Base-by-base conservation (phyloP, 2,113 vertebrate genomes). In the Albula goreensis region DNA sequence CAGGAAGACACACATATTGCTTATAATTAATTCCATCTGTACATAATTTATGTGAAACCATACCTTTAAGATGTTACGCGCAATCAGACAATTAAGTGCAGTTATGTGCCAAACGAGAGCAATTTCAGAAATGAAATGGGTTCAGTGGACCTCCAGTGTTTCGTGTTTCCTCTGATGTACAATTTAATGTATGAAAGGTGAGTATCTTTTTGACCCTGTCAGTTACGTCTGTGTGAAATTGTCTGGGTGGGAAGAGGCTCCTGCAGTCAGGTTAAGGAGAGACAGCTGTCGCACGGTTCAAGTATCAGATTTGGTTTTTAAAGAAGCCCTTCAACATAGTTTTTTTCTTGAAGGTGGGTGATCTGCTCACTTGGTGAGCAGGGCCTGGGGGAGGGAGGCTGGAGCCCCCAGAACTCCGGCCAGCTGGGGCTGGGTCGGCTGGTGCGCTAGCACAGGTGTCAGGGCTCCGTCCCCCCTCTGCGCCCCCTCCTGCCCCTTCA, bases 11-110 rank as follows among this genome's bases (percentile, higher is more conserved):
- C 77, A 66, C 52, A 60, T 52, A 53, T 12, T 56, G 53, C 12
- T n/a, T 57, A 10, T 87, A 63, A 6, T 66, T 41, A 41, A 41
- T 41, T 1, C 31, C 31, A 41, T 78, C 63, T 63, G 50, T 2
- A 60, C 41, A 84, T 49, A 83, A 83, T 50, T 13, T 25, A 25
- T 31, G 19, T 48, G 66, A 51, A 50, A 70, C 63, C 63, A 50
- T 19, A 51, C 60, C 22, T 5, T 74, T 77, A 70, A 86, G 79
- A 74, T 78, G 86, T 87, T 89, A 81, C 78, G 85, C 87, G 31
- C 86, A 90, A 93, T 92, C 88, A 88, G 83, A 88, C 60, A 11
- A 90, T 74, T 88, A 88, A 87, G 81, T 60, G 53, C 89, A 88
- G 83, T 77, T 66, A 80, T 88, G 89, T 89, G 22, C 85, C 19